Conservation (phyloP, 30 jellyfish, hydroid and myxozoan genomes). For the Cassiopea andromeda region DNA sequence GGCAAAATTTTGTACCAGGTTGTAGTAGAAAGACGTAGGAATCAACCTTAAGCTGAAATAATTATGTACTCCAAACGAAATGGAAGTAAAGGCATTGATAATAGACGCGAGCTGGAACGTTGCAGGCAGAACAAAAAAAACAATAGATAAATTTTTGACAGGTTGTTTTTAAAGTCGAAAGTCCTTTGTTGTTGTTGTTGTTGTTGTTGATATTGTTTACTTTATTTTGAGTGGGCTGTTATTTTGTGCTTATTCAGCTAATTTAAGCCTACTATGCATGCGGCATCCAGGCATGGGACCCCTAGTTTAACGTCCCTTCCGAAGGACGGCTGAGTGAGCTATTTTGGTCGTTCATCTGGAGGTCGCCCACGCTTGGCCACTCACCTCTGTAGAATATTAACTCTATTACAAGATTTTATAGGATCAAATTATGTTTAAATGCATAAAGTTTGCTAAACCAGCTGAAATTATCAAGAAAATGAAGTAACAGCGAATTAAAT, state of each 20-base stretch:
- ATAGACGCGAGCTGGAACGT: background rate
- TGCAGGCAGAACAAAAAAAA: background rate
- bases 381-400: background rate
- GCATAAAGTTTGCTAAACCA: conserved; percentile 6
- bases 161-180: background rate
- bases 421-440: background rate
- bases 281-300: too few relatives aligned
- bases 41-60: background rate
- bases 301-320: too few relatives aligned
- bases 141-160: background rate
- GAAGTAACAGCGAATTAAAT: background rate
- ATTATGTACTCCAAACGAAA: background rate
- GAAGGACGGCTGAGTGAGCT: too few relatives aligned
- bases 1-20: background rate
- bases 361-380: background rate
- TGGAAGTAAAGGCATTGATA: background rate
- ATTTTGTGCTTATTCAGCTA: too few relatives aligned
- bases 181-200: background rate
- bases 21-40: background rate
- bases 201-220: too few relatives aligned
- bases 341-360: too few relatives aligned
- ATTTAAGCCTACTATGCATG: too few relatives aligned
- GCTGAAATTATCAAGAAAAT: conserved; percentile 6
- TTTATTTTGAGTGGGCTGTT: too few relatives aligned
- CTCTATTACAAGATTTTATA: background rate